Percentiles rank a stretch among this genome's conserved stretches.
Conservation (phyloP, 2,888 invertebrate genomes). For the Phasia obesa region DNA sequence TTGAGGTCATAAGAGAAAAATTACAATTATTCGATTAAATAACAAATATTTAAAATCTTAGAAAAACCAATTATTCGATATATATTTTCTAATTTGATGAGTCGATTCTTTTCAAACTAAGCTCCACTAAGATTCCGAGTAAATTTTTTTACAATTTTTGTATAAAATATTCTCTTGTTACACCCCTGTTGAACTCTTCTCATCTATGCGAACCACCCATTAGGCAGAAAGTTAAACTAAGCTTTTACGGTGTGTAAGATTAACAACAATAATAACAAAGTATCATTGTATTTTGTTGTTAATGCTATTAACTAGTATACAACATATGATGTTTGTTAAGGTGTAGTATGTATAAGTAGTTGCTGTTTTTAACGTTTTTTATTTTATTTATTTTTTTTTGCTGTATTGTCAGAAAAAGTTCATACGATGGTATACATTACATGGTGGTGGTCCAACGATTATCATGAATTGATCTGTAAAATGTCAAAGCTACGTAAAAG, state of each 20-base stretch:
- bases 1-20: too few relatives aligned
- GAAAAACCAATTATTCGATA: too few relatives aligned
- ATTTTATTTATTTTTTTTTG: too few relatives aligned
- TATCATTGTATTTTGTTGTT: conserved; percentile 59
- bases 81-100: too few relatives aligned
- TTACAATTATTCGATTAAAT: too few relatives aligned
- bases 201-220: conserved; percentile 61
- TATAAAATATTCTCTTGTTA: not conserved
- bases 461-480: conserved; percentile 81
- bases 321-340: conserved; percentile 45
- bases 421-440: conserved; percentile 65
- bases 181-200: conserved; percentile 29
- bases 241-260: conserved; percentile 57
- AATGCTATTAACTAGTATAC: conserved; percentile 53
- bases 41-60: too few relatives aligned
- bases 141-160: too few relatives aligned
- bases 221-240: conserved; percentile 44
- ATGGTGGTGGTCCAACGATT: conserved; percentile 78
- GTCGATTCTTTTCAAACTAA: too few relatives aligned
- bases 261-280: conserved; percentile 65
- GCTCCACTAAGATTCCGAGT: too few relatives aligned
- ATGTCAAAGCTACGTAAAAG: conserved; percentile 77
- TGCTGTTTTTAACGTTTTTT: conserved; percentile 12
- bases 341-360: conserved; percentile 37
- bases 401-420: conserved; percentile 19